Conservation (phyloP, 2,888 invertebrate species). For the Diarsia rubi region DNA sequence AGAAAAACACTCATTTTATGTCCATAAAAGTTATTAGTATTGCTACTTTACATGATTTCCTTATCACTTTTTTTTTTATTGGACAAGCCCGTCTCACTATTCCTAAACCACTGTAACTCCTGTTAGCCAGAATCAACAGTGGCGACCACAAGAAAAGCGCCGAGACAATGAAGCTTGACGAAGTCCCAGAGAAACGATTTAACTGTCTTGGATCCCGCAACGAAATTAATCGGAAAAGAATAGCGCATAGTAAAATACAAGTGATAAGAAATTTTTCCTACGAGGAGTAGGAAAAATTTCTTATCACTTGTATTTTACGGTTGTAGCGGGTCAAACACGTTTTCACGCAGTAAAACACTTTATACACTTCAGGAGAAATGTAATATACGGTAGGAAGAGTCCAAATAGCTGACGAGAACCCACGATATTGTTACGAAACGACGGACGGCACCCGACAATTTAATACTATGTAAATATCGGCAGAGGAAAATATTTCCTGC, state of each 20-base stretch:
- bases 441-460: constrained; percentile 30
- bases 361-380: constrained; percentile 26
- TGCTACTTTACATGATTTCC: constrained; percentile 39
- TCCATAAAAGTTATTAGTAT: constrained; percentile 40
- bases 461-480: constrained; percentile 62
- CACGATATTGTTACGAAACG: constrained; percentile 38
- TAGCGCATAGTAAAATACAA: too few relatives aligned
- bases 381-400: constrained; percentile 33
- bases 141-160: too few relatives aligned
- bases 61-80: constrained; percentile 56
- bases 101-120: too few relatives aligned
- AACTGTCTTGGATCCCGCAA: too few relatives aligned
- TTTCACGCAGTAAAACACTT: constrained; percentile 49
- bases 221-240: too few relatives aligned
- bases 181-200: too few relatives aligned
- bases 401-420: constrained; percentile 32
- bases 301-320: constrained; percentile 56
- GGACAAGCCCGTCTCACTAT: too few relatives aligned
- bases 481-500: constrained; percentile 45
- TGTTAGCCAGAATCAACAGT: too few relatives aligned
- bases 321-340: constrained; percentile 41
- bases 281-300: too few relatives aligned
- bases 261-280: too few relatives aligned
- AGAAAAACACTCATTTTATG: constrained; percentile 35
- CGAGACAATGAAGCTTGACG: too few relatives aligned